These are phyloP conservation scores for Centropyge bicolor DNA, from an alignment of 2,797 vertebrate species.

Conservation along the genomic window DNA sequence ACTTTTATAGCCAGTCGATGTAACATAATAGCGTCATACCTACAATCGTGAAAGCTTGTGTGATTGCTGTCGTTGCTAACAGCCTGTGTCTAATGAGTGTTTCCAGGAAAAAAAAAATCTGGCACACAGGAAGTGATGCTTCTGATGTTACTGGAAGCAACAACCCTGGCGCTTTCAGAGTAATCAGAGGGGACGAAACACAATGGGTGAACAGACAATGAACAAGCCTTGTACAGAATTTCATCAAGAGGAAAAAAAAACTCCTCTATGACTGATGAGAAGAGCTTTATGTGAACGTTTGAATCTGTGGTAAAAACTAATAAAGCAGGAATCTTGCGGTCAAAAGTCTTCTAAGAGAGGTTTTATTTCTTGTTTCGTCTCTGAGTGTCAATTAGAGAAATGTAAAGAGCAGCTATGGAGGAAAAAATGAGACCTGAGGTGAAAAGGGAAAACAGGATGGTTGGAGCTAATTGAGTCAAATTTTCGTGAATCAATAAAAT, in stretches of 20 bases:
- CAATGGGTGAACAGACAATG: constrained; percentile 2
- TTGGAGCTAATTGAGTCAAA: background rate
- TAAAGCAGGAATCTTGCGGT: background rate
- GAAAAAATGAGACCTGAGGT: constrained; percentile 10
- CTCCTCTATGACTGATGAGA: background rate
- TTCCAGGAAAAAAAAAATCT: constrained; percentile 26
- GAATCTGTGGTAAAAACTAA: background rate
- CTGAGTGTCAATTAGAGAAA: background rate
- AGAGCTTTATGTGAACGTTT: background rate
- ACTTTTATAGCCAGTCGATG: background rate
- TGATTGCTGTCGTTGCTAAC: background rate
- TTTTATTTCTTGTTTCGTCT: background rate
- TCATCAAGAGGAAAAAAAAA: background rate
- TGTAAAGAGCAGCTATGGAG: background rate
- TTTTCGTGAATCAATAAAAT: background rate
- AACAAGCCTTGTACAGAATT: background rate
- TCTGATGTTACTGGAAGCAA: constrained; percentile 40
- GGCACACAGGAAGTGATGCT: constrained; percentile 31
- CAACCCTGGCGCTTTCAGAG: constrained; percentile 22
- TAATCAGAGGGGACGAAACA: background rate
- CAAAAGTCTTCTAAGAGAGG: background rate
- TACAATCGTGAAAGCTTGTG: constrained; percentile 5
- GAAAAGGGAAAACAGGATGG: background rate
- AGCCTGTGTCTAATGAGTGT: constrained; percentile 14
- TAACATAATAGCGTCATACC: background rate